phyloP scores from a whole-genome alignment of 2,797 vertebrate genomes.

The Pseudocheirus occidentalis region DNA sequence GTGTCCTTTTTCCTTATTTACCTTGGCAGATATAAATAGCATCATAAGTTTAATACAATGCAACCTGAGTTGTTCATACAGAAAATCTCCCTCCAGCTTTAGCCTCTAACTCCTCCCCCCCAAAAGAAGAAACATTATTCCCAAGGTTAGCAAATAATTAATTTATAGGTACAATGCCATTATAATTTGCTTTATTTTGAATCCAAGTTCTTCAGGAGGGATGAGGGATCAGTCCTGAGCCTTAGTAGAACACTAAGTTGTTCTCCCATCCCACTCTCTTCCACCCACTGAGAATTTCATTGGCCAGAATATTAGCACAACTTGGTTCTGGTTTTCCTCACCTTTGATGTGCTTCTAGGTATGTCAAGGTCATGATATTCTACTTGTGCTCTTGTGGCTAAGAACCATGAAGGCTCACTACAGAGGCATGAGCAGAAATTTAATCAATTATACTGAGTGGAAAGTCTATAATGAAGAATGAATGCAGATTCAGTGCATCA shows the following conservation, averaged over 20 bases:
- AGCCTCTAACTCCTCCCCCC: not conserved
- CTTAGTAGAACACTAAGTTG: not conserved
- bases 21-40: constrained; percentile 39
- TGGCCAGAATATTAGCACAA: constrained; percentile 1
- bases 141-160: constrained; percentile 57
- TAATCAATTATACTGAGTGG: not conserved
- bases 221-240: not conserved
- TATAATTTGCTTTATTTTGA: constrained; percentile 53
- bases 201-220: constrained; percentile 51
- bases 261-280: not conserved
- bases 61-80: constrained; percentile 62
- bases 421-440: not conserved
- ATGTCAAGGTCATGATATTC: not conserved
- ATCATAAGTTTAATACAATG: constrained; percentile 69
- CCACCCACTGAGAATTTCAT: constrained; percentile 21
- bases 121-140: constrained; percentile 58
- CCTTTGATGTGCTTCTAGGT: constrained; percentile 40
- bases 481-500: not conserved
- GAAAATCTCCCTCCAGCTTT: constrained; percentile 37
- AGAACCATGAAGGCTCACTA: not conserved
- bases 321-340: constrained; percentile 56
- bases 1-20: constrained; percentile 58
- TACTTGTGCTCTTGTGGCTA: constrained; percentile 28
- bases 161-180: constrained; percentile 56
- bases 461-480: not conserved